A percentile compares a stretch with the other conserved stretches of the same genome.
These are phyloP conservation scores for Acrobasis consociella DNA, from an alignment of 2,888 invertebrate species.

Conservation along the genomic window DNA sequence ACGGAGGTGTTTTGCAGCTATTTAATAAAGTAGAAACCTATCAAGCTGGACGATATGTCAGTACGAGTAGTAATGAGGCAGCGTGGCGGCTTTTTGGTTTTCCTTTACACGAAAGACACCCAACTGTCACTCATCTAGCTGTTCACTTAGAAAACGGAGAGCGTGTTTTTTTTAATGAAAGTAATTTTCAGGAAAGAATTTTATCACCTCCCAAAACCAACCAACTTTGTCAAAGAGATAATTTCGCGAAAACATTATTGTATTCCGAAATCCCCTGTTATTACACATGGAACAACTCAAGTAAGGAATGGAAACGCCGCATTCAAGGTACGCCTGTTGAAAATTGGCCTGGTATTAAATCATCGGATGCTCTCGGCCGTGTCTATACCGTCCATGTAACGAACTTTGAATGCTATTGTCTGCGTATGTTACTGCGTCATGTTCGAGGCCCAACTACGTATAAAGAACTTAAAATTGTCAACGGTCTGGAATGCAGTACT, in stretches of 20 bases:
- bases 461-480: too few species aligned
- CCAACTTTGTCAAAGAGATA: constrained; percentile 33
- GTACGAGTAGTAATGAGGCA: constrained; percentile 31
- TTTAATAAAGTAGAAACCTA: constrained; percentile 38
- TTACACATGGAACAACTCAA: constrained; percentile 28
- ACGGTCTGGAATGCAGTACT: too few species aligned
- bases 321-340: constrained; percentile 34
- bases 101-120: constrained; percentile 29
- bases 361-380: constrained; percentile 34
- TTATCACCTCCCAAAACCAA: constrained; percentile 26
- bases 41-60: constrained; percentile 29
- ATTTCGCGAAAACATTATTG: constrained; percentile 31
- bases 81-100: constrained; percentile 33
- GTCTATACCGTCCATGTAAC: constrained; percentile 1
- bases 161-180: constrained; percentile 33
- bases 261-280: constrained; percentile 28
- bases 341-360: constrained; percentile 30
- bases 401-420: too few species aligned
- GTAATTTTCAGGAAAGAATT: too few species aligned
- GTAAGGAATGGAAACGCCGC: constrained; percentile 33
- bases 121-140: constrained; percentile 28
- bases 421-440: too few species aligned
- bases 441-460: too few species aligned
- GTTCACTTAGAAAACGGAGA: constrained; percentile 34
- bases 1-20: constrained; percentile 20